Percentiles rank a stretch among this genome's conserved stretches.
Conservation (phyloP, 2,113 vertebrate genomes). For the Neoarius graeffei region DNA sequence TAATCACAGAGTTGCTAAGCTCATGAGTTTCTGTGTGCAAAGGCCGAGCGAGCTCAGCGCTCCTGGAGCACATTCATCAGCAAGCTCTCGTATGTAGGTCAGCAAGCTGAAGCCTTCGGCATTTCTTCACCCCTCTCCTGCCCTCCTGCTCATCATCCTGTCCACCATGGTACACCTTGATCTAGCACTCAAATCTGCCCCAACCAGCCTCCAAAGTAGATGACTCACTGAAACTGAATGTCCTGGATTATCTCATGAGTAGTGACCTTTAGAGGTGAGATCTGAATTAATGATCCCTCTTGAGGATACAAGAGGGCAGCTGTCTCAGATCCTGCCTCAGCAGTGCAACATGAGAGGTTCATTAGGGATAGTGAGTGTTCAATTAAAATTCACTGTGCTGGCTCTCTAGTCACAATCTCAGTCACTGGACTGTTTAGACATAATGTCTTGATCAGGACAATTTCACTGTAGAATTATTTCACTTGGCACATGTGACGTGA, state of each 20-base stretch:
- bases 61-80: constrained; percentile 60
- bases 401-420: neutral
- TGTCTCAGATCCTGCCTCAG: constrained; percentile 59
- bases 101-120: constrained; percentile 66
- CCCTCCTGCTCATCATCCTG: constrained; percentile 31
- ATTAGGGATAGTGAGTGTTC: neutral
- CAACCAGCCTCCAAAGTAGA: constrained; percentile 35
- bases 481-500: neutral
- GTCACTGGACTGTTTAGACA: neutral
- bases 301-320: neutral
- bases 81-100: constrained; percentile 65
- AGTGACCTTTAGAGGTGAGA: neutral
- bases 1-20: constrained; percentile 59
- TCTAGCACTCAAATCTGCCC: neutral
- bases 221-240: constrained; percentile 53
- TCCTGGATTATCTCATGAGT: constrained; percentile 44
- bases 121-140: constrained; percentile 43
- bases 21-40: constrained; percentile 49
- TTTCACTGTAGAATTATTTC: neutral
- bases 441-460: neutral
- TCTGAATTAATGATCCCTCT: neutral
- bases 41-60: constrained; percentile 42
- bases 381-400: neutral
- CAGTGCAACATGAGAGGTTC: constrained; percentile 63
- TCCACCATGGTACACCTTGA: neutral